Evolutionary conservation across 1,140 invertebrate species (phyloP).

Genomic region (Heliothis subflexa): DNA sequence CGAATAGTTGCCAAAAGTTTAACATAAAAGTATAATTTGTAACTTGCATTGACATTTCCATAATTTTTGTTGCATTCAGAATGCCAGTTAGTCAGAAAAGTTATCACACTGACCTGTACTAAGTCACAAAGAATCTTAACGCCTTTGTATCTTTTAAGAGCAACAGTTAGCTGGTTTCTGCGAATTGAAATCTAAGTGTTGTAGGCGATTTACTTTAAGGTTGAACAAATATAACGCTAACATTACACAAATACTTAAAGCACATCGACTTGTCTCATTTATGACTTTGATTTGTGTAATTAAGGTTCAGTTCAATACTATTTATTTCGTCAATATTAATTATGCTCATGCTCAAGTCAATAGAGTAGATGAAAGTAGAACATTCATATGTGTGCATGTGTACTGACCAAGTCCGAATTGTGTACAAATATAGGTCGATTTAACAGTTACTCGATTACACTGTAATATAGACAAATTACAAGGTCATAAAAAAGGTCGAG

Average conservation of each 20-base stretch:
- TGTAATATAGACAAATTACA: too few relatives aligned
- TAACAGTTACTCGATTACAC: neutral
- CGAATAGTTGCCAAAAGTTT: too few relatives aligned
- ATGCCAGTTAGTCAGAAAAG: neutral
- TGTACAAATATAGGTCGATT: neutral
- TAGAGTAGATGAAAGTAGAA: slow-evolving; percentile 1
- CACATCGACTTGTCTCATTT: neutral
- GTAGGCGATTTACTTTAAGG: neutral
- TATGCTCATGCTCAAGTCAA: neutral
- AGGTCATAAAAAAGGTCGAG: too few relatives aligned
- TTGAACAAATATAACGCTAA: neutral
- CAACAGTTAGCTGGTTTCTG: neutral
- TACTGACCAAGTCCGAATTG: neutral
- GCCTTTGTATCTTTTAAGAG: neutral
- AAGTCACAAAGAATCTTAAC: neutral
- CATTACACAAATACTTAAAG: neutral
- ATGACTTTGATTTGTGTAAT: neutral
- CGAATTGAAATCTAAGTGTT: neutral
- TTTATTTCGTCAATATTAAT: slow-evolving; percentile 10
- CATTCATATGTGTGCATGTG: neutral
- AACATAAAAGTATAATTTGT: too few relatives aligned
- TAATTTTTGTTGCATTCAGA: too few relatives aligned
- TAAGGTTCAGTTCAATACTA: neutral
- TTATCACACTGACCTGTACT: too few relatives aligned
- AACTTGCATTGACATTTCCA: too few relatives aligned